Evolutionary conservation across 1,140 invertebrate species (phyloP).

Genomic region (Lanistes nyassanus): DNA sequence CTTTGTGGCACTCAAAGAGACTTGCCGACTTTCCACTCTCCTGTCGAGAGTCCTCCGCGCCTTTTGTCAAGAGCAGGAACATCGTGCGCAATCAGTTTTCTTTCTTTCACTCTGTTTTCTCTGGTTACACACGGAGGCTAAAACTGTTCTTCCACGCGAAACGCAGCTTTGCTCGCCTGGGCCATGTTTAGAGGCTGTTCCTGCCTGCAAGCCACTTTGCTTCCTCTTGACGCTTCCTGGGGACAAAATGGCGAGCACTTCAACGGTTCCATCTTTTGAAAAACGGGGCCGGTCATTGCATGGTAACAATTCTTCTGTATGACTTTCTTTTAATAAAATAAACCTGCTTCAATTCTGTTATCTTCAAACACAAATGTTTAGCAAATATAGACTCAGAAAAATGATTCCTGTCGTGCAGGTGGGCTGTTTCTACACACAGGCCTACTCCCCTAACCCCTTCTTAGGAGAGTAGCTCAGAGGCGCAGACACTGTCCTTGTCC

Average conservation of each 20-base stretch:
- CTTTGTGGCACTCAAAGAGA: neutral
- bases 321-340: neutral
- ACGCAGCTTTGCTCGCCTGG: neutral
- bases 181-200: neutral
- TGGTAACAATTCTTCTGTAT: neutral
- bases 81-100: neutral
- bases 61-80: neutral
- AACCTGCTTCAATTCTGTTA: neutral
- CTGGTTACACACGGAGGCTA: too few species aligned
- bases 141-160: too few species aligned
- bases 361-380: neutral
- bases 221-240: too few species aligned
- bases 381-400: neutral
- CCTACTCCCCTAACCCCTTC: too few species aligned
- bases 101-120: neutral
- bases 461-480: too few species aligned
- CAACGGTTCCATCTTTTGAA: too few species aligned
- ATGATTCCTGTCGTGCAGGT: neutral
- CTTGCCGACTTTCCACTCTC: neutral
- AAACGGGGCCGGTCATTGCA: neutral
- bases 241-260: too few species aligned
- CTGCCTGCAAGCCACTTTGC: neutral
- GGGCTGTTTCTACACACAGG: too few species aligned
- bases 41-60: neutral
- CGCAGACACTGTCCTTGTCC: too few species aligned